Percentiles rank a stretch among this genome's conserved stretches.
phyloP scores from a whole-genome alignment of 2,888 invertebrate species.

The Mellilla xanthometata region DNA sequence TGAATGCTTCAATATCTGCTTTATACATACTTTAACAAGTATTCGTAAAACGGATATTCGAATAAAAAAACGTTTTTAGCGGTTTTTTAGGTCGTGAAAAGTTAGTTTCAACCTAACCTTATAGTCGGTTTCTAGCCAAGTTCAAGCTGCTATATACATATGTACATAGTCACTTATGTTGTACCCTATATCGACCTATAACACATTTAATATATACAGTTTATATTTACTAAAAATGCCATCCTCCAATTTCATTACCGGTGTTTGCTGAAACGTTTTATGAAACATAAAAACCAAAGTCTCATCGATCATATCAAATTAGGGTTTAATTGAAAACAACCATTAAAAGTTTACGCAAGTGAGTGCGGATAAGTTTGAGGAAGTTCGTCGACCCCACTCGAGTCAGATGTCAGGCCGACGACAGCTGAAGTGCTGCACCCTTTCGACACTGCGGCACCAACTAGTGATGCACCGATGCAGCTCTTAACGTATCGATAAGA shows the following conservation, averaged over 20 bases:
- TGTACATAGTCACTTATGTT: too few relatives aligned
- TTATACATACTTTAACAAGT: neutral
- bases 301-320: constrained; percentile 1
- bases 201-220: too few relatives aligned
- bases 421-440: constrained; percentile 71
- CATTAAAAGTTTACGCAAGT: constrained; percentile 39
- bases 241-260: too few relatives aligned
- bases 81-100: too few relatives aligned
- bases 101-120: too few relatives aligned
- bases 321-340: constrained; percentile 21
- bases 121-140: too few relatives aligned
- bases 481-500: constrained; percentile 34
- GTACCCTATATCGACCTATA: too few relatives aligned
- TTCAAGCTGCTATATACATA: too few relatives aligned
- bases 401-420: constrained; percentile 69
- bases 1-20: constrained; percentile 4
- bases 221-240: too few relatives aligned
- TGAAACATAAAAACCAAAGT: neutral
- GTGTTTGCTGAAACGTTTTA: too few relatives aligned
- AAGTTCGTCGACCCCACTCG: constrained; percentile 67
- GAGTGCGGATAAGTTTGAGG: constrained; percentile 46
- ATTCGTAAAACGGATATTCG: too few relatives aligned
- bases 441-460: constrained; percentile 74
- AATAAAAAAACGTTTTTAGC: too few relatives aligned
- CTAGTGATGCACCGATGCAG: constrained; percentile 43